Evolutionary conservation across 2,113 vertebrate genomes (phyloP), one percentile per base, ranked within the genome.

Genomic region (Fulmarus glacialis): DNA sequence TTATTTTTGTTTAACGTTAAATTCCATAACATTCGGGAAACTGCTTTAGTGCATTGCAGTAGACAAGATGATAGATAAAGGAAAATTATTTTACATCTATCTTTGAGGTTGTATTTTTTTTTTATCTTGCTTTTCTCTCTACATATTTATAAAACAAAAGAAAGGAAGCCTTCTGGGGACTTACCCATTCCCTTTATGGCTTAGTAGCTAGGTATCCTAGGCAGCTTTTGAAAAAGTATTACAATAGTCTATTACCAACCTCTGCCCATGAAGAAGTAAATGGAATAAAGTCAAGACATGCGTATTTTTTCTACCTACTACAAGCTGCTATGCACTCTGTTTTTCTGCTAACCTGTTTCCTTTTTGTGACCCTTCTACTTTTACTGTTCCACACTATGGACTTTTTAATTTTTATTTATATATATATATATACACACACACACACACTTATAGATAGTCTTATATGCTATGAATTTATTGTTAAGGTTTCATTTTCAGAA

Each of bases 1-100:
- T 93, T 97, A 87, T 80, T 97, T 95, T 96, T 94, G 47, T 91
- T 97, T 96, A 96, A 96, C 2, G 0, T 86, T 88, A 88, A 84
- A 95, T 94, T 94, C 73, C 26, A 8, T 82, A 93, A 82, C 47
- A 67, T 78, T 62, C 8, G 2, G 59, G 59, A 77, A 92, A 89
- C 38, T 74, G 48, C n/a, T 90, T 78, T 27, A 78, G 50, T 81
- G 34, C 10, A 24, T 83, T 86, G n/a, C 59, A 81, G 55, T 47
- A 91, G 48, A 53, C 66, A 94, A 93, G 78, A 91, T 83, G 93
- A 81, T 40, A 94, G 75, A 91, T 89, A 96, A 91, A 90, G 62
- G 38, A 88, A 96, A 93, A 90, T 63, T 56, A 95, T 92, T 91
- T 93, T 82, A 71, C 71, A 91, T 86, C 59, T 88, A 70, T 77